A percentile compares a stretch with the other conserved stretches of the same genome.
Conservation (phyloP, 1,140 invertebrate species). For the Atta colombica region DNA sequence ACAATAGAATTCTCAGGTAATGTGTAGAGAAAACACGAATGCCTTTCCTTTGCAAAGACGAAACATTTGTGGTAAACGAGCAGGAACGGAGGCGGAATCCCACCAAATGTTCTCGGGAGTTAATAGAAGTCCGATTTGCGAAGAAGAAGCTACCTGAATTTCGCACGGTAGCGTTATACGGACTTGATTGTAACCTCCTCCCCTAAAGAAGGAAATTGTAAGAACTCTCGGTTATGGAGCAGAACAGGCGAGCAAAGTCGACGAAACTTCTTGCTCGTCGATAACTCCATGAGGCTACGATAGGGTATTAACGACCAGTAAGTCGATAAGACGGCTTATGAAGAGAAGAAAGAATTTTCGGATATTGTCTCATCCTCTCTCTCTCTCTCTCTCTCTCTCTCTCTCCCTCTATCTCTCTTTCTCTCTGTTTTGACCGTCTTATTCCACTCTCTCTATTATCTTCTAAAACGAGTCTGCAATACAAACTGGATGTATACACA, state of each 20-base stretch:
- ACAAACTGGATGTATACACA: not conserved
- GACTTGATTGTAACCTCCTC: conserved; percentile 4
- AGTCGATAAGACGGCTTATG: conserved; percentile 74
- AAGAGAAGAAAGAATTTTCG: conserved; percentile 62
- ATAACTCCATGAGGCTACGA: conserved; percentile 43
- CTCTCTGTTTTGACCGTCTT: not conserved
- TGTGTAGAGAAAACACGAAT: not conserved
- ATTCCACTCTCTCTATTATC: conserved; percentile 34
- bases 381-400: conserved; percentile 3
- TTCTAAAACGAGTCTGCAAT: not conserved
- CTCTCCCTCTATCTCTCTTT: not conserved
- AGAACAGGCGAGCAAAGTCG: conserved; percentile 38
- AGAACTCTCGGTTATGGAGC: conserved; percentile 32
- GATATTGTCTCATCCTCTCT: not conserved
- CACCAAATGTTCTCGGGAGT: conserved; percentile 19
- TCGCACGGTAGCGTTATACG: conserved; percentile 21
- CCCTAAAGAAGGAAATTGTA: conserved; percentile 42
- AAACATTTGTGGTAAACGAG: conserved; percentile 7
- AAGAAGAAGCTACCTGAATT: conserved; percentile 33
- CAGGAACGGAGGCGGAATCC: conserved; percentile 2
- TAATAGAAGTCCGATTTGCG: conserved; percentile 36
- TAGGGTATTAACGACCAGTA: conserved; percentile 70
- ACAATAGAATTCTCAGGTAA: not conserved
- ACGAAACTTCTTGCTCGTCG: conserved; percentile 51
- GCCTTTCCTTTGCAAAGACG: not conserved